These are phyloP conservation scores for Gryllus bimaculatus DNA, from an alignment of 1,140 invertebrate species.

Conservation along the genomic window DNA sequence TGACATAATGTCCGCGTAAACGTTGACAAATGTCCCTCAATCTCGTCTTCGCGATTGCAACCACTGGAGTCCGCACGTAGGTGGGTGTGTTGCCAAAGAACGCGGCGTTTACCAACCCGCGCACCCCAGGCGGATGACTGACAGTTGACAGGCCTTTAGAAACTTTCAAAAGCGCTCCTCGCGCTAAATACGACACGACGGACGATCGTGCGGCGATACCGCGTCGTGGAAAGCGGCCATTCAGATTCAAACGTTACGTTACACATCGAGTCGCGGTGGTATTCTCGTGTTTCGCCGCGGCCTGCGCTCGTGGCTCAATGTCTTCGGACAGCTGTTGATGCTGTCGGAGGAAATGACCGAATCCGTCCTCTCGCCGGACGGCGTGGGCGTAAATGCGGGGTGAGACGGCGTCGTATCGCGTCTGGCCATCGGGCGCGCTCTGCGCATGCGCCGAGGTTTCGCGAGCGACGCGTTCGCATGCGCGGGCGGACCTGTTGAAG, in stretches of 20 bases:
- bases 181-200: not conserved
- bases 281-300: not conserved
- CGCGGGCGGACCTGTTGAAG: not conserved
- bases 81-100: no score
- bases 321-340: not conserved
- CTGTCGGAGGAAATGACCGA: not conserved
- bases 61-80: no score
- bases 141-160: conserved; percentile 1
- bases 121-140: not conserved
- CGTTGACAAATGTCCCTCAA: no score
- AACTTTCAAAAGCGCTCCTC: not conserved
- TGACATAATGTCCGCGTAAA: no score
- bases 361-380: not conserved
- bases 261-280: not conserved
- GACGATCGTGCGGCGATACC: not conserved
- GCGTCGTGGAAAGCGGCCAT: not conserved
- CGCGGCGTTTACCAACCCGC: no score
- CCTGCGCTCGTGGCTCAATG: not conserved
- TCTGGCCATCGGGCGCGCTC: not conserved
- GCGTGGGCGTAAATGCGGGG: not conserved
- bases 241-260: not conserved
- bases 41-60: no score
- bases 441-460: not conserved
- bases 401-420: not conserved
- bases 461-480: not conserved